Evolutionary conservation across 1,140 invertebrate genomes (phyloP), one percentile per base, ranked within the genome.

Genomic region (Diachasma alloeum): DNA sequence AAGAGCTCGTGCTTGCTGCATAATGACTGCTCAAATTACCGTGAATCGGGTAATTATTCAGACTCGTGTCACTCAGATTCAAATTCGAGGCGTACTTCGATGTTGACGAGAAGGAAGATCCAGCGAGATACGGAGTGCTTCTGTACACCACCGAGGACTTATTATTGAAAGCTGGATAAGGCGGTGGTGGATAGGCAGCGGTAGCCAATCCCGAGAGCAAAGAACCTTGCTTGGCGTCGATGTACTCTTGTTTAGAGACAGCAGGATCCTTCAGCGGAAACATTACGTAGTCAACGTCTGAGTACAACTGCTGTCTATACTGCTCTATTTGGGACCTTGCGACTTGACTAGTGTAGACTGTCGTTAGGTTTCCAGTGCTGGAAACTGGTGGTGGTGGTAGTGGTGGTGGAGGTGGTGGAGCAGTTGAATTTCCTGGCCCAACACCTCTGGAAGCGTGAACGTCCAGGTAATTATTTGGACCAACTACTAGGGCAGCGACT

Each of bases 241-340:
- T 91, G 86, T 97, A 97, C 84, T 97, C 96, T 86, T 97, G 95
- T 85, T 96, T 95, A 75, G 95, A 96, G 19, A 97, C 92, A 0
- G 95, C 93, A 22, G 96, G 95, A 87, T 97, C 96, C 87, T 97
- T 95, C 66, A 96, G 86, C 0, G 96, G 96, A 83, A 96, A 97
- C 84, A 97, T 95, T 0, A 97, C 96, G 82, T 96, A 97, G 85
- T 97, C 96, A 5, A 96, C 95, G 81, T 97, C 96, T 44, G 95
- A 96, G 80, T 96, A 96, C 17, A 97, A 91, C 82, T 97, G 95
- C 81, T 96, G 95, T 82, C 96, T 94, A 81, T 96, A 97, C 77
- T 95, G 93, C 80, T 95, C 94, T 70, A 96, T 93, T 78, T 96
- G 95, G 31, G 94, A 94, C 17, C 93, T 90, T 0, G 94, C 94